Evolutionary conservation across 2,797 vertebrate species (phyloP).

Genomic region (Pitangus sulphuratus): DNA sequence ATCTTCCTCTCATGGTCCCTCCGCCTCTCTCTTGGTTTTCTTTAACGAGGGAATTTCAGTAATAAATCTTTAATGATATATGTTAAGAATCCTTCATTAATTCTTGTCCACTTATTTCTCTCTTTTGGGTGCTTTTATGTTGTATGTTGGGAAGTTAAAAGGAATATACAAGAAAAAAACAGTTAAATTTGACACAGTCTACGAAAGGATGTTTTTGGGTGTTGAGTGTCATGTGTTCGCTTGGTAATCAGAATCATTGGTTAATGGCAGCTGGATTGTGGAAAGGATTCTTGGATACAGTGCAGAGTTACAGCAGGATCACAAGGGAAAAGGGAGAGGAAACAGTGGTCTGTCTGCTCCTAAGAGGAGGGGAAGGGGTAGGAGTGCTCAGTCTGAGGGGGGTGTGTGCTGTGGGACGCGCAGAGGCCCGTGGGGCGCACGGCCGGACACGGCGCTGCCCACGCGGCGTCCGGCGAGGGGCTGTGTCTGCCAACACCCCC

Average conservation of each 20-base stretch:
- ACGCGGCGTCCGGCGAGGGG: not conserved
- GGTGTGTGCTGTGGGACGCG: not conserved
- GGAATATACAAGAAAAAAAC: not conserved
- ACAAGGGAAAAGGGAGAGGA: rapidly evolving
- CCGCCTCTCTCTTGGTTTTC: conserved; percentile 82
- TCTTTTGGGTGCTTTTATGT: not conserved
- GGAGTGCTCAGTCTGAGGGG: rapidly evolving
- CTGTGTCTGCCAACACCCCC: not conserved
- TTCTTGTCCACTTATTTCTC: conserved; percentile 87
- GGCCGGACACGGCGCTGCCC: not conserved
- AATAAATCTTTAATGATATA: conserved; percentile 99
- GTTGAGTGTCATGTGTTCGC: not conserved
- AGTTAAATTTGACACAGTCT: not conserved
- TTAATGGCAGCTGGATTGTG: conserved; percentile 46
- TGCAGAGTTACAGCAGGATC: not conserved
- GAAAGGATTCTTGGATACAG: not conserved
- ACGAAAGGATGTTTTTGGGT: not conserved
- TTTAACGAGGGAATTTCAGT: conserved; percentile 92
- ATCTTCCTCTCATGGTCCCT: conserved; percentile 75
- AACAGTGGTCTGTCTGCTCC: not conserved
- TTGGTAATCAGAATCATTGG: conserved; percentile 36
- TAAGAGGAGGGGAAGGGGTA: rapidly evolving
- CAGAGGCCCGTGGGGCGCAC: not conserved
- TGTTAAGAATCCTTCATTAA: conserved; percentile 94
- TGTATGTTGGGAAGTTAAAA: not conserved